phyloP scores from a whole-genome alignment of 2,113 vertebrate species.

The Thamnophis sirtalis region DNA sequence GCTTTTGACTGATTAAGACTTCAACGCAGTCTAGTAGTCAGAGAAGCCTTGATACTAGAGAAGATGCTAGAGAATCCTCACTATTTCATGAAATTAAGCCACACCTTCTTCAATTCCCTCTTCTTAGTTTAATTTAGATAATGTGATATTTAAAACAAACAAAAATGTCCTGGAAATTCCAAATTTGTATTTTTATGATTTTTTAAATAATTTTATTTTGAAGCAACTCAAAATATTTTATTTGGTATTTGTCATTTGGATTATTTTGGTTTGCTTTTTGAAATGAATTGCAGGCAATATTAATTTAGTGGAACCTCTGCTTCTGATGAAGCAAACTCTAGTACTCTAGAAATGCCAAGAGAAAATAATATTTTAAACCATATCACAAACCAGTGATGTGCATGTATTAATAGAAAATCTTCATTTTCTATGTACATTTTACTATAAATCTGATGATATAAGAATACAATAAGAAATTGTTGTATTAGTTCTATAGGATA shows the following conservation, averaged over 20 bases:
- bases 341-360: background rate
- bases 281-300: background rate
- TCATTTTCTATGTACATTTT: background rate
- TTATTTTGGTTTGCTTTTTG: background rate
- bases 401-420: background rate
- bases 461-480: background rate
- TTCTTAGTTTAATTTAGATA: background rate
- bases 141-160: background rate
- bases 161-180: background rate
- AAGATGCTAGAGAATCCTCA: background rate
- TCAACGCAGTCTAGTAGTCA: background rate
- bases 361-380: background rate
- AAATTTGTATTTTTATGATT: background rate
- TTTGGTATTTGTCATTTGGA: background rate
- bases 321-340: background rate
- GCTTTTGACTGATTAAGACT: background rate
- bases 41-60: background rate
- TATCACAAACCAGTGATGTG: background rate
- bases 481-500: conserved; percentile 6
- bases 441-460: background rate
- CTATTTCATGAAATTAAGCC: background rate
- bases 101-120: background rate
- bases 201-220: background rate
- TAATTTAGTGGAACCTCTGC: background rate
- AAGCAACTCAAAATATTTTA: background rate